Conservation (phyloP, 35 echinoderm and acorn worm species). For the Ptychodera flava region DNA sequence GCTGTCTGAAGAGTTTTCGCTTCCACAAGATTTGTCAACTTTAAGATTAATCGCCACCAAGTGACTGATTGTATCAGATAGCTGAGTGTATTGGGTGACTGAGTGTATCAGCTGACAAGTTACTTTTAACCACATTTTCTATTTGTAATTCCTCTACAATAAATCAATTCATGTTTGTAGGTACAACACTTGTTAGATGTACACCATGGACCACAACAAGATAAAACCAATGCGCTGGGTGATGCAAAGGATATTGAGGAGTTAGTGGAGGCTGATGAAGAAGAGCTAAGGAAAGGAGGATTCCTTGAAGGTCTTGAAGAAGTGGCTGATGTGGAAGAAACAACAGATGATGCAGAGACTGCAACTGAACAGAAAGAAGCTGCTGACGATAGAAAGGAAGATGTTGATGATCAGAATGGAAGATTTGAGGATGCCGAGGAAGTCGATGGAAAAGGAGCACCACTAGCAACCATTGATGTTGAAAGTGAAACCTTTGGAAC, state of each 20-base stretch:
- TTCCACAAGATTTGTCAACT: too few relatives aligned
- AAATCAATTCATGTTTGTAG: too few relatives aligned
- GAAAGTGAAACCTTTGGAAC: background rate
- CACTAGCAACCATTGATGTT: background rate
- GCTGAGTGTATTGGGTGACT: too few relatives aligned
- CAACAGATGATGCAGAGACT: background rate
- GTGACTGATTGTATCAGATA: too few relatives aligned
- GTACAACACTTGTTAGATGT: background rate
- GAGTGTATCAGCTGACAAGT: too few relatives aligned
- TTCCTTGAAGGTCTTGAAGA: background rate
- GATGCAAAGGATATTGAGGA: background rate
- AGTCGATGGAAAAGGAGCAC: background rate
- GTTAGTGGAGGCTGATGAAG: background rate
- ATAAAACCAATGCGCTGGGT: background rate
- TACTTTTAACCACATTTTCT: too few relatives aligned
- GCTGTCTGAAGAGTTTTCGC: too few relatives aligned
- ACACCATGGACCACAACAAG: background rate
- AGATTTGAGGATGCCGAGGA: background rate
- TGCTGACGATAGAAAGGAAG: too few relatives aligned
- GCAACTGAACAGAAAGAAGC: background rate
- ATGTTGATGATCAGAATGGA: background rate
- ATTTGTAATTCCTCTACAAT: too few relatives aligned
- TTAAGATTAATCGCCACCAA: too few relatives aligned
- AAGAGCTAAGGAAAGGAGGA: background rate
- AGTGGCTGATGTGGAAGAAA: background rate